Base-by-base conservation (phyloP, 1,140 invertebrate genomes). In the Goniozus legneri region DNA sequence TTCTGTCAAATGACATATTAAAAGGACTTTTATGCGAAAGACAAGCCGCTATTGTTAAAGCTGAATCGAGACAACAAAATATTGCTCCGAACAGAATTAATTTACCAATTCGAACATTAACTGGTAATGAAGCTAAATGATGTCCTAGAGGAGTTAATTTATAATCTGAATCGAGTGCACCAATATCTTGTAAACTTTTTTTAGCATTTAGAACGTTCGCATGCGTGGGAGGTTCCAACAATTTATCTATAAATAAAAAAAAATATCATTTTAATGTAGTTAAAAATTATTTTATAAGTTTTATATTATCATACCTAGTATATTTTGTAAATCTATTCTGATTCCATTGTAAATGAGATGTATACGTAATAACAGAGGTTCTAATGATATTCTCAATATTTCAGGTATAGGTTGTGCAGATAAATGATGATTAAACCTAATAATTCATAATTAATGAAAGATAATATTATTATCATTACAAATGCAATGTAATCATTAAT, bases 31-130 rank as follows among this genome's bases (percentile, higher is more conserved):
- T 91, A 64, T 92, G 84, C 47, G 91, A 89, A 3, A 98, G 74
- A 65, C 85, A 87, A 30, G 93, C 91, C 1, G 93, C 93, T 63
- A 98, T 92, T 7, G 93, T 97, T 1, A 98, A 75, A 0, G 95
- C 85, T 1, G 94, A 94, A 75, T 97, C 92, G 3, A 98, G 78
- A 69, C 95, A 97, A 59, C 91, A 91, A 56, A 98, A 88, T 40
- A 96, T 90, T 14, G 93, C 85, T 1, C 92, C 91, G 60, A 91
- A 93, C 1, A 97, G 67, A 74, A 97, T 87, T 62, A 97, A 79
- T 76, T 95, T 92, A 13, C 91, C 91, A 44, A 94, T 87, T 56
- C 88, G 71, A 1, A 92, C 94, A 61, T 97, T 94, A 1, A 98
- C 84, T 0, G 95, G 93, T 24, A 98, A 71, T 13, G 92, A 85